Conservation (phyloP, 2,797 vertebrate species). For the Alectoris magna region DNA sequence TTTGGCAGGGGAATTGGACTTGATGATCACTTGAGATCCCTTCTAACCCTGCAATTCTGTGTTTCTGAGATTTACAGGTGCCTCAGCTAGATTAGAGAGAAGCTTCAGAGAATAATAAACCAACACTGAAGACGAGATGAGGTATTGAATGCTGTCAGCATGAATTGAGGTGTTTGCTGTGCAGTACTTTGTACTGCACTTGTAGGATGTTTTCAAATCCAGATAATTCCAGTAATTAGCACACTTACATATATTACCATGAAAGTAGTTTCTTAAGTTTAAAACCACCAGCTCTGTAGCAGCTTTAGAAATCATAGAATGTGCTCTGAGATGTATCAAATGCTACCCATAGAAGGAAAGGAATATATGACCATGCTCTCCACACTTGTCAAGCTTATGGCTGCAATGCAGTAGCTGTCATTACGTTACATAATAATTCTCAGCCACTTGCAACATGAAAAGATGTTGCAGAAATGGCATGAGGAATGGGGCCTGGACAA, state of each 20-base stretch:
- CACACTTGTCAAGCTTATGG: background rate
- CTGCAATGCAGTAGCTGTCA: background rate
- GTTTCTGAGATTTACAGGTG: background rate
- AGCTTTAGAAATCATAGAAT: background rate
- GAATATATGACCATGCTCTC: background rate
- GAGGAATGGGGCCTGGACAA: background rate
- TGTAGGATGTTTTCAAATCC: conserved; percentile 38
- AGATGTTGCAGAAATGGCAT: background rate
- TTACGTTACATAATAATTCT: background rate
- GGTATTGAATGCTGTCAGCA: conserved; percentile 19
- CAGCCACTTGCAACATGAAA: background rate
- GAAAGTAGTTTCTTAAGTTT: conserved; percentile 5
- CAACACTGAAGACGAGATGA: conserved; percentile 4
- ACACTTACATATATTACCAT: background rate
- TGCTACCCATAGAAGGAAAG: background rate
- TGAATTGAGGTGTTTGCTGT: conserved; percentile 14
- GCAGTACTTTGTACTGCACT: background rate
- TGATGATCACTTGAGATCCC: too few relatives aligned
- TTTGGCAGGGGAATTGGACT: too few relatives aligned
- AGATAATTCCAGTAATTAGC: conserved; percentile 55
- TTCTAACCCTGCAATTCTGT: too few relatives aligned
- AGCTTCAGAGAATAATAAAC: conserved; percentile 30
- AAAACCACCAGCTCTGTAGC: background rate
- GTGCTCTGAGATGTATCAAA: background rate
- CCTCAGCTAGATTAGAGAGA: conserved; percentile 33